Evolutionary conservation across 2,113 vertebrate genomes (phyloP).

Genomic region (Rousettus leschenaultii): DNA sequence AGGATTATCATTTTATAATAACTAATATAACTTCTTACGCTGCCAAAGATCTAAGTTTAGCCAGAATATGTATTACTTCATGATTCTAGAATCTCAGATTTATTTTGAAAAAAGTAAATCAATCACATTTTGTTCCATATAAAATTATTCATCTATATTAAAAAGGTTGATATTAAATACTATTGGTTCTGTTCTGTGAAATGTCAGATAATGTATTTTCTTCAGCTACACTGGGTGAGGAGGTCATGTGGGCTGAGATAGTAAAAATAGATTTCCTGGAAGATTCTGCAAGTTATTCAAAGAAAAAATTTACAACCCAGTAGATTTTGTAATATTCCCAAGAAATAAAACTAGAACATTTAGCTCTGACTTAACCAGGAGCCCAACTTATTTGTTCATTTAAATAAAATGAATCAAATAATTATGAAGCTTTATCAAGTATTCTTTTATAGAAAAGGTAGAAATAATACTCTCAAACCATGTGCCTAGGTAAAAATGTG

Average conservation of each 20-base stretch:
- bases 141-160: background rate
- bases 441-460: background rate
- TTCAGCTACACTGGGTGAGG: background rate
- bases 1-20: background rate
- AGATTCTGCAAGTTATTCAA: background rate
- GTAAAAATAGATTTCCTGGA: constrained; percentile 16
- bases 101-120: background rate
- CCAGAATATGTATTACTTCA: background rate
- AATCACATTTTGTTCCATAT: background rate
- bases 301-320: background rate
- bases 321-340: constrained; percentile 9
- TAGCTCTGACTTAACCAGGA: background rate
- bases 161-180: background rate
- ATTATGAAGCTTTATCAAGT: background rate
- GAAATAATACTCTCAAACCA: background rate
- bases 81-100: background rate
- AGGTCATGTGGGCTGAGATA: background rate
- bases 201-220: background rate
- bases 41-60: background rate
- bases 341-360: background rate
- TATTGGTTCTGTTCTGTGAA: background rate
- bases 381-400: background rate
- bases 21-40: background rate
- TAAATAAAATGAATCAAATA: background rate
- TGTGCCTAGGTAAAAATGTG: background rate